These are phyloP conservation scores for Candidula unifasciata DNA, from an alignment of 2,888 invertebrate genomes.

Conservation along the genomic window DNA sequence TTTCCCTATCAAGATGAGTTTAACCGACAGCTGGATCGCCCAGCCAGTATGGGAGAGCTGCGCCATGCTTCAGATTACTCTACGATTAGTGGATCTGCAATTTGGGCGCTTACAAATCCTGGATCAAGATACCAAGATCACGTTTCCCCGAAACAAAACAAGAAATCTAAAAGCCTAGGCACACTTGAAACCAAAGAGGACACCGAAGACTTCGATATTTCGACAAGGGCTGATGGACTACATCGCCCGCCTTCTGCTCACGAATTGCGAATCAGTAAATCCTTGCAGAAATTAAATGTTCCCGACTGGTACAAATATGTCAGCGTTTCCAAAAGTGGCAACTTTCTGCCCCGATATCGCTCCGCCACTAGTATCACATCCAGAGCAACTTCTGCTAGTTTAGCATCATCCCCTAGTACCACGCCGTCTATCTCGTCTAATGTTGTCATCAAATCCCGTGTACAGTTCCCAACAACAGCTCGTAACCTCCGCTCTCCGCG, in stretches of 20 bases:
- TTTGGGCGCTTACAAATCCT: neutral
- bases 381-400: slow-evolving; percentile 61
- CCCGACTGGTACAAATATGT: slow-evolving; percentile 93
- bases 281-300: slow-evolving; percentile 93
- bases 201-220: slow-evolving; percentile 59
- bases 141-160: slow-evolving; percentile 67
- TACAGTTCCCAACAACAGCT: slow-evolving; percentile 62
- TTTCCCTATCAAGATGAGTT: slow-evolving; percentile 68
- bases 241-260: slow-evolving; percentile 91
- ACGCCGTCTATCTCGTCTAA: slow-evolving; percentile 62
- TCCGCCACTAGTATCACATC: slow-evolving; percentile 68
- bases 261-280: slow-evolving; percentile 94
- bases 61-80: slow-evolving; percentile 45
- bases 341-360: slow-evolving; percentile 68
- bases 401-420: slow-evolving; percentile 67
- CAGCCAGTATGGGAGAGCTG: slow-evolving; percentile 73
- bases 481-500: slow-evolving; percentile 55
- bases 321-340: slow-evolving; percentile 68
- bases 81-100: slow-evolving; percentile 36
- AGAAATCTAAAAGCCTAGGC: slow-evolving; percentile 71
- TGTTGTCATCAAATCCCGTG: slow-evolving; percentile 72
- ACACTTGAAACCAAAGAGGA: slow-evolving; percentile 70
- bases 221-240: slow-evolving; percentile 56
- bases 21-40: slow-evolving; percentile 58
- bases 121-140: slow-evolving; percentile 59